Percentiles rank a stretch among this genome's conserved stretches.
These are phyloP conservation scores for Galerucella pusilla DNA, from an alignment of 2,888 invertebrate genomes.

Conservation along the genomic window DNA sequence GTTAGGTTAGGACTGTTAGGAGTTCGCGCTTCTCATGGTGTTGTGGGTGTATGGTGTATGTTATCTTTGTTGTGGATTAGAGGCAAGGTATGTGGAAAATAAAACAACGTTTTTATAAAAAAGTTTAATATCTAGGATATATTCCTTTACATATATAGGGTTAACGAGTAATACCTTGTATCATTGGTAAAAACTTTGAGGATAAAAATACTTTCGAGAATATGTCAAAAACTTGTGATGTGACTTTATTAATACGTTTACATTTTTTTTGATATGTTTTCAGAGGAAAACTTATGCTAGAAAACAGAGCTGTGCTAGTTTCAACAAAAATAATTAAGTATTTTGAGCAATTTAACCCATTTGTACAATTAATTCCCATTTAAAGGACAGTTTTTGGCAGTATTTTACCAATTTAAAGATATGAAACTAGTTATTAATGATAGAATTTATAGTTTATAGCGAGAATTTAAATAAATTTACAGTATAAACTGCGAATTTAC, in stretches of 20 bases:
- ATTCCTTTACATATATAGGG: slow-evolving; percentile 26
- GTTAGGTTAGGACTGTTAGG: no score
- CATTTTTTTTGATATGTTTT: slow-evolving; percentile 27
- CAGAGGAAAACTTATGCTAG: slow-evolving; percentile 24
- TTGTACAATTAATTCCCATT: neutral
- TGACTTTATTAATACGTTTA: slow-evolving; percentile 12
- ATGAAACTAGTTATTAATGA: no score
- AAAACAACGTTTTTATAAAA: neutral
- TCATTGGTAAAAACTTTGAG: slow-evolving; percentile 23
- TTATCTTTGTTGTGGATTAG: no score
- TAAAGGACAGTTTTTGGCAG: no score
- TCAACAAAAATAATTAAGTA: neutral
- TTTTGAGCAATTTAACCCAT: neutral
- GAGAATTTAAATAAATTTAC: no score
- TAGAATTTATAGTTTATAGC: no score
- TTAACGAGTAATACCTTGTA: slow-evolving; percentile 27
- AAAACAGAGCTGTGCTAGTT: slow-evolving; percentile 29
- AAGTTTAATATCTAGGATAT: slow-evolving; percentile 30
- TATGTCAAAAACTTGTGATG: slow-evolving; percentile 22
- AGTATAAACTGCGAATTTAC: no score
- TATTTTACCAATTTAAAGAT: no score
- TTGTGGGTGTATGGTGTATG: no score
- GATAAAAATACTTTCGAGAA: slow-evolving; percentile 22
- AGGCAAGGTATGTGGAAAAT: neutral
- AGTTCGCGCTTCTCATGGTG: no score